Evolutionary conservation across 2,797 vertebrate species (phyloP), one percentile per base, ranked within the genome.

Genomic region (Lacerta agilis): DNA sequence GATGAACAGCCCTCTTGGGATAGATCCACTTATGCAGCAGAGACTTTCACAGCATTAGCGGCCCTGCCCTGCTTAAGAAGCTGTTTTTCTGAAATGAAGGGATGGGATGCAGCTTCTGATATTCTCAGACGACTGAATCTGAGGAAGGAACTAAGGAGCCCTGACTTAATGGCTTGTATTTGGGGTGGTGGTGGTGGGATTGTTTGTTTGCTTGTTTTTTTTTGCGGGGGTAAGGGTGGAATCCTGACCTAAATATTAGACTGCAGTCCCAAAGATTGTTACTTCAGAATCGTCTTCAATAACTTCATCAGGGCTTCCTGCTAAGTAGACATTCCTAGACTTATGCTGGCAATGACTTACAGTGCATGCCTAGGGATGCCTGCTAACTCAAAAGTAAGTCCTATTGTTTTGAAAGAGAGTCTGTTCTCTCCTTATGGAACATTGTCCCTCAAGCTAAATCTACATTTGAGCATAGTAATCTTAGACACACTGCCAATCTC

Each of bases 1-100:
- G 72, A 86, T 8, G 84, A 90, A 86, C 64, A 43, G 17, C 91
- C 0, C 43, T 88, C 4, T 36, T 83, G 43, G 45, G 69, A 73
- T 36, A 83, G n/a, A n/a, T 11, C 45, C 45, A 73, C 43, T n/a
- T 15, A 23, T 25, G 45, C 45, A 33, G 20, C 45, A 36, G 82
- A 20, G 2, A 18, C 55, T 55, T 83, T 73, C 67, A 83, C 29
- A 73, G 27, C 69, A 15, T 36, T 55, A 36, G 29, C 82, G 72
- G 41, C 13, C 79, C 38, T 41, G 13, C n/a, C 25, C 45, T 73
- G 69, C 6, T 83, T 83, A 25, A 7, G 20, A 72, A 58, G 23
- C 43, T 25, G 29, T 49, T 55, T 83, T 43, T 55, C 13, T 55
- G 49, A 55, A 55, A 82, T 29, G 11, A 38, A 13, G 23, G 36